Evolutionary conservation across 2,113 vertebrate genomes (phyloP).

Genomic region (Sapayoa aenigma): DNA sequence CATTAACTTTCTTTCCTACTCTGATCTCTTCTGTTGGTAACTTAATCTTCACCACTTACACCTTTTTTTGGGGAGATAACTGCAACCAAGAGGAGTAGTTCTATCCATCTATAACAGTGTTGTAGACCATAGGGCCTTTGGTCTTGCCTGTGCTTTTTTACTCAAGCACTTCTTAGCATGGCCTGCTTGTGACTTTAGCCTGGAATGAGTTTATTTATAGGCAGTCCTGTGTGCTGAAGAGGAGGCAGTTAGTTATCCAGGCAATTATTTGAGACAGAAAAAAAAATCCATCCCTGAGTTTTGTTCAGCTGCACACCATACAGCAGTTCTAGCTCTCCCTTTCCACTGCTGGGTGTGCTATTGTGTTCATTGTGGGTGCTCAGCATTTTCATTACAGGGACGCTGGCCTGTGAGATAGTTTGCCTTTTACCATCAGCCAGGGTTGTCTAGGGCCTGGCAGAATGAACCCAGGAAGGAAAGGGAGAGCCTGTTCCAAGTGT

Average conservation of each 20-base stretch:
- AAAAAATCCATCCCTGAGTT: neutral
- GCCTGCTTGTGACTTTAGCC: neutral
- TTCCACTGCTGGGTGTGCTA: neutral
- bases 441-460: neutral
- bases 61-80: neutral
- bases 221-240: neutral
- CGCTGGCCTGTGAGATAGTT: neutral
- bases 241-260: neutral
- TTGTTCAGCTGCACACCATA: neutral
- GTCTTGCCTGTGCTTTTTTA: neutral
- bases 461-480: neutral
- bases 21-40: neutral
- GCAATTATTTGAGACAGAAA: neutral
- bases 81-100: neutral
- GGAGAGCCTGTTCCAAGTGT: neutral
- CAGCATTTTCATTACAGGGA: rapidly evolving
- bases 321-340: neutral
- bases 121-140: neutral
- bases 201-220: neutral
- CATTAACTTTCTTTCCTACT: slow-evolving; percentile 14
- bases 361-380: rapidly evolving
- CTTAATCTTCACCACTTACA: neutral
- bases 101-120: neutral
- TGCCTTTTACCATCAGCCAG: neutral
- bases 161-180: neutral